These are phyloP conservation scores for Clarias laeviceps DNA, from an alignment of 2,797 vertebrate species.

Conservation along the genomic window DNA sequence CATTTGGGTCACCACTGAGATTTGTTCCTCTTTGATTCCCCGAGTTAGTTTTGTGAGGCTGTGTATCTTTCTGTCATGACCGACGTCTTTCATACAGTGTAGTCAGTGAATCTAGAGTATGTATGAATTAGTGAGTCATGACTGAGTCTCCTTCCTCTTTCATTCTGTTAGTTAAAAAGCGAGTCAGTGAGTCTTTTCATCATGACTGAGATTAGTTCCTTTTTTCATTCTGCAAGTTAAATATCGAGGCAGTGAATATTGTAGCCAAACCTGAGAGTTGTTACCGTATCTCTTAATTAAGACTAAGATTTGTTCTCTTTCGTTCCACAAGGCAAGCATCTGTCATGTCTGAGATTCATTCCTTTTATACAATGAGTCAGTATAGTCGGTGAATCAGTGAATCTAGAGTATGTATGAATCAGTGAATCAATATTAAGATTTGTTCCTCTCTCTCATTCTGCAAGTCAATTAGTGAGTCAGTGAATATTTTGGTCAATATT, in stretches of 20 bases:
- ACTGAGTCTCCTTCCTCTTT: neutral
- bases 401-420: too few relatives aligned
- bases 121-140: neutral
- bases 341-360: neutral
- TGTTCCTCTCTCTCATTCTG: too few relatives aligned
- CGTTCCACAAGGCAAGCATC: too few relatives aligned
- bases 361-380: neutral
- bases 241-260: neutral
- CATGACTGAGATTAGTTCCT: neutral
- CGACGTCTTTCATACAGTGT: neutral
- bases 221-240: neutral
- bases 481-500: too few relatives aligned
- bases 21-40: too few relatives aligned
- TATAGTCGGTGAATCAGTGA: neutral
- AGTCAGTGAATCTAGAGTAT: neutral
- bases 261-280: neutral
- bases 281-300: neutral
- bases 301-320: too few relatives aligned
- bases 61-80: too few relatives aligned
- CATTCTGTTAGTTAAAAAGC: neutral
- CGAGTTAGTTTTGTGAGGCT: too few relatives aligned
- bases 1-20: too few relatives aligned
- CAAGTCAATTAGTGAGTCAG: too few relatives aligned
- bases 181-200: neutral
- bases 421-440: too few relatives aligned